A percentile compares a stretch with the other conserved stretches of the same genome.
These are phyloP conservation scores for Dasyurus viverrinus DNA, from an alignment of 2,113 vertebrate genomes.

Conservation along the genomic window DNA sequence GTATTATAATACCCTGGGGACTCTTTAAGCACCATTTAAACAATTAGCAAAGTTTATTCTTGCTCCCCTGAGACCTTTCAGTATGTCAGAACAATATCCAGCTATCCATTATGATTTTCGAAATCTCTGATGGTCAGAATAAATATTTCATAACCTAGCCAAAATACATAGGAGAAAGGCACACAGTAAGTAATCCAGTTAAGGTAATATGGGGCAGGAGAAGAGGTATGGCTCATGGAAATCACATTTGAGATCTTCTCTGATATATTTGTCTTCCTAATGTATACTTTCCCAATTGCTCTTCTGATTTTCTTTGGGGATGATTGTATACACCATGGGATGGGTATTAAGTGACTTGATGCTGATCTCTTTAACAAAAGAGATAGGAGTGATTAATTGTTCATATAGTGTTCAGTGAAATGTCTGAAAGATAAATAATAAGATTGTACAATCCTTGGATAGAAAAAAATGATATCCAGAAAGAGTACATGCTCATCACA, in stretches of 20 bases:
- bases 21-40: constrained; percentile 38
- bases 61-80: constrained; percentile 14
- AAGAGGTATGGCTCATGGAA: background rate
- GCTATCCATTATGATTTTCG: background rate
- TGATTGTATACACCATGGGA: no score
- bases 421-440: rapidly evolving
- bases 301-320: background rate
- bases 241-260: background rate
- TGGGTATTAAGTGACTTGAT: rapidly evolving
- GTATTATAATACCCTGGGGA: background rate
- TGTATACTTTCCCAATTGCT: no score
- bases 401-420: background rate
- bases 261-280: background rate
- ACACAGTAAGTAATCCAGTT: rapidly evolving
- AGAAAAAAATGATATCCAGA: rapidly evolving
- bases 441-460: rapidly evolving
- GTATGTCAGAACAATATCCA: rapidly evolving
- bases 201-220: background rate
- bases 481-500: background rate
- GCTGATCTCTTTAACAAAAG: rapidly evolving
- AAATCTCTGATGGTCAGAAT: background rate
- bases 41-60: constrained; percentile 36
- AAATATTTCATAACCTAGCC: background rate
- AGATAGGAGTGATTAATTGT: rapidly evolving
- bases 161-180: background rate